These are phyloP conservation scores for Lutraria rhynchaena DNA, from an alignment of 1,140 invertebrate species.

Conservation along the genomic window DNA sequence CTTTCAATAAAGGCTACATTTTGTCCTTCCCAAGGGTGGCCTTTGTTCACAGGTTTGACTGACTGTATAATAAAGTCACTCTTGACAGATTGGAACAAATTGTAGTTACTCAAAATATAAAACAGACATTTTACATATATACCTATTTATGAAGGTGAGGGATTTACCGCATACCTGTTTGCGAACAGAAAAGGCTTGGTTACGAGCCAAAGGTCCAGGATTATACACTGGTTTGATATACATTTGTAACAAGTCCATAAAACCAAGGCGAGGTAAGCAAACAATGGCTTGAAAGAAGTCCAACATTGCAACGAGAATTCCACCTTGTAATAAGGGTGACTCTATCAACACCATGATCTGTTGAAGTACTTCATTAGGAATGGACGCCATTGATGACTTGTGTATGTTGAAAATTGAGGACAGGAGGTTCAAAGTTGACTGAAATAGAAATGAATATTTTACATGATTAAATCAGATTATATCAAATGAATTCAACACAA, in stretches of 20 bases:
- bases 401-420: conserved; percentile 83
- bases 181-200: conserved; percentile 78
- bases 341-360: conserved; percentile 93
- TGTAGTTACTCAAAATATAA: no score
- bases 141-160: no score
- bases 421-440: conserved; percentile 83
- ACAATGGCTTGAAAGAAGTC: conserved; percentile 96
- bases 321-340: conserved; percentile 94
- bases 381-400: conserved; percentile 80
- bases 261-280: conserved; percentile 90
- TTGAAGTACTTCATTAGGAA: conserved; percentile 85
- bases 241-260: conserved; percentile 88
- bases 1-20: no score
- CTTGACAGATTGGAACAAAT: no score
- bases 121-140: no score
- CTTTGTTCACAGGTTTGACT: no score
- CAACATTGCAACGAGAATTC: conserved; percentile 93
- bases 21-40: no score
- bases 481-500: no score
- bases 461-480: no score
- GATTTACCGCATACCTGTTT: no score
- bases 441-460: conserved; percentile 79
- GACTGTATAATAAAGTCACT: no score
- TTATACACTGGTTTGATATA: conserved; percentile 80
- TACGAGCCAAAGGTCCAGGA: conserved; percentile 60